phyloP scores from a whole-genome alignment of 2,888 invertebrate species.

The Aspidiotus destructor region DNA sequence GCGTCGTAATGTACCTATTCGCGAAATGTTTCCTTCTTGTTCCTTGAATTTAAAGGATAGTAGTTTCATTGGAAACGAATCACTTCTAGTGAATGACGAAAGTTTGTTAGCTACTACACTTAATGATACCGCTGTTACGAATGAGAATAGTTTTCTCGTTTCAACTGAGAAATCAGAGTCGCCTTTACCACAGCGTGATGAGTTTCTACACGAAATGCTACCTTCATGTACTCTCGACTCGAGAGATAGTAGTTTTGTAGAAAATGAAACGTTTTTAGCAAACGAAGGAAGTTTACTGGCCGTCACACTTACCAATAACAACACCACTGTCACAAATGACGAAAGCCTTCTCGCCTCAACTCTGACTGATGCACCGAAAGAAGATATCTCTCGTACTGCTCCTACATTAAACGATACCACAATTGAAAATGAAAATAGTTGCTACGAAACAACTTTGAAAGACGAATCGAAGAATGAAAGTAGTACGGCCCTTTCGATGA shows the following conservation, averaged over 20 bases:
- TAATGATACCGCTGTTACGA: not conserved
- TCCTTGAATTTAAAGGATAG: not conserved
- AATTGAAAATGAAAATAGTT: not conserved
- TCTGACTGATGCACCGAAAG: not conserved
- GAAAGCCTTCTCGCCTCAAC: not conserved
- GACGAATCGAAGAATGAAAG: too few species aligned
- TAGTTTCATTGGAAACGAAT: not conserved
- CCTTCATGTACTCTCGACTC: not conserved
- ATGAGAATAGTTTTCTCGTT: not conserved
- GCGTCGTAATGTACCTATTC: too few species aligned
- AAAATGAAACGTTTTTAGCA: not conserved
- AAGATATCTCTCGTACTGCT: not conserved
- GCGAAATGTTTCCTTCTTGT: too few species aligned
- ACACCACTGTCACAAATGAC: not conserved
- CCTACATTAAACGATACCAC: not conserved
- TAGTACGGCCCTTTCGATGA: not conserved
- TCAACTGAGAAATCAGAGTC: not conserved
- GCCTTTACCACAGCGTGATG: too few species aligned
- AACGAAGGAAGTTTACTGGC: not conserved
- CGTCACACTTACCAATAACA: not conserved
- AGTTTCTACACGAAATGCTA: too few species aligned
- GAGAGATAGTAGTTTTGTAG: not conserved
- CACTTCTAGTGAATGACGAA: not conserved
- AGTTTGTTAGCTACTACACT: not conserved
- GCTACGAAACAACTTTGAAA: not conserved